Evolutionary conservation across 2,888 invertebrate genomes (phyloP).

Genomic region (Ormyrus pomaceus): DNA sequence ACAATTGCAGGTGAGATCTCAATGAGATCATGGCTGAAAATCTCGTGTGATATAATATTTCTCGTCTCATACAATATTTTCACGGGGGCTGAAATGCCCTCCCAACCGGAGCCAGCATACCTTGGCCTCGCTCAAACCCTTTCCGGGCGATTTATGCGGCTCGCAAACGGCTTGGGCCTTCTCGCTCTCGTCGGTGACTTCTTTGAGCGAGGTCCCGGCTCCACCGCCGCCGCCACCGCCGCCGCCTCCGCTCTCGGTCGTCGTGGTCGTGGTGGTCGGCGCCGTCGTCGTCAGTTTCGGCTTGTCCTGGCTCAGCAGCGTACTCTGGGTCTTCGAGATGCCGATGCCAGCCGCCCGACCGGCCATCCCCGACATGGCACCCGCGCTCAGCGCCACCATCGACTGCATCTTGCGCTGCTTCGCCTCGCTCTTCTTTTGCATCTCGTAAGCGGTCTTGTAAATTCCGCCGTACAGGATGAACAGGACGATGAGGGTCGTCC

Average conservation of each 20-base stretch:
- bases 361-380: conserved; percentile 94
- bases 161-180: conserved; percentile 49
- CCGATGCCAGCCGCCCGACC: conserved; percentile 91
- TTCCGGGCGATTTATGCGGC: not conserved
- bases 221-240: conserved; percentile 59
- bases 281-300: conserved; percentile 76
- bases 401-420: conserved; percentile 97
- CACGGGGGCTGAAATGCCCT: no score
- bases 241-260: conserved; percentile 66
- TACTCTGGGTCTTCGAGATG: conserved; percentile 84
- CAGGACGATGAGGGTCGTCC: conserved; percentile 96
- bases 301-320: conserved; percentile 85
- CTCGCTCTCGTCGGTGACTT: conserved; percentile 33
- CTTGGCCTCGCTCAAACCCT: conserved; percentile 30
- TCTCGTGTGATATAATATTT: no score
- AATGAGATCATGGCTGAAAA: no score
- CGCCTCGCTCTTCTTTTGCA: conserved; percentile 97
- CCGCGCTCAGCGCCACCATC: conserved; percentile 93
- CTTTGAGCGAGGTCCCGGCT: conserved; percentile 67
- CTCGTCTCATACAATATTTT: no score
- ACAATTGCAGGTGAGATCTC: no score
- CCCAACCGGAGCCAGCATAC: conserved; percentile 37
- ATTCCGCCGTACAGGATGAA: conserved; percentile 98
- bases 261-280: conserved; percentile 78
- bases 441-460: conserved; percentile 97